Evolutionary conservation across 2,113 vertebrate genomes (phyloP), one percentile per base, ranked within the genome.

Genomic region (Ceyx melanurus): DNA sequence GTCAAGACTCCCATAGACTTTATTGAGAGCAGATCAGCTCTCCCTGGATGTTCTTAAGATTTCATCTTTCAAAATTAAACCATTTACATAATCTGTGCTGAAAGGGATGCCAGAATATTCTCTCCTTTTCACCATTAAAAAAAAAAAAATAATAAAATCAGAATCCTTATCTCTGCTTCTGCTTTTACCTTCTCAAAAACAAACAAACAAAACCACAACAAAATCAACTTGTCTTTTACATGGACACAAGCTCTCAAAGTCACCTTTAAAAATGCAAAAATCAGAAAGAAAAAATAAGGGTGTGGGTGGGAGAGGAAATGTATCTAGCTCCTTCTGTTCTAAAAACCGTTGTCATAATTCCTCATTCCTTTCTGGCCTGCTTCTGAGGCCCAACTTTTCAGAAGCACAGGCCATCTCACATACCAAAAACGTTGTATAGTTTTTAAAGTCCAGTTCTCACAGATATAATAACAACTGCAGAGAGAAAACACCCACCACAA

Each of bases 1-100:
- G 84, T 81, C 87, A 91, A 83, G 37, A 58, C 76, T 93, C 91
- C 76, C 67, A 74, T 60, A 66, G 90, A n/a, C 33, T 88, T 86
- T 17, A 91, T 62, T 89, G 58, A 45, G 71, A 82, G 81, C 82
- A 88, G 45, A 82, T 3, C 74, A 37, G 53, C 51, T 88, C 68
- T 51, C 83, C 60, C 60, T 78, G 46, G 20, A 5, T 33, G 42
- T 66, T 70, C 68, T 71, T 23, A 11, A 77, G 18, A 80, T 77
- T 65, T 33, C 75, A 66, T 71, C 72, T 33, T 13, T 74, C 64
- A 54, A n/a, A 43, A 58, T 86, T 54, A 25, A 91, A 2, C 29
- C 31, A 76, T 86, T 83, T 86, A 46, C 65, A 88, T 74, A 89
- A 62, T 54, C 56, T 58, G 23, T 70, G 51, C 82, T 70, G 60